Evolutionary conservation across 2,888 invertebrate genomes (phyloP), one percentile per base, ranked within the genome.

Genomic region (Acholoe squamosa): DNA sequence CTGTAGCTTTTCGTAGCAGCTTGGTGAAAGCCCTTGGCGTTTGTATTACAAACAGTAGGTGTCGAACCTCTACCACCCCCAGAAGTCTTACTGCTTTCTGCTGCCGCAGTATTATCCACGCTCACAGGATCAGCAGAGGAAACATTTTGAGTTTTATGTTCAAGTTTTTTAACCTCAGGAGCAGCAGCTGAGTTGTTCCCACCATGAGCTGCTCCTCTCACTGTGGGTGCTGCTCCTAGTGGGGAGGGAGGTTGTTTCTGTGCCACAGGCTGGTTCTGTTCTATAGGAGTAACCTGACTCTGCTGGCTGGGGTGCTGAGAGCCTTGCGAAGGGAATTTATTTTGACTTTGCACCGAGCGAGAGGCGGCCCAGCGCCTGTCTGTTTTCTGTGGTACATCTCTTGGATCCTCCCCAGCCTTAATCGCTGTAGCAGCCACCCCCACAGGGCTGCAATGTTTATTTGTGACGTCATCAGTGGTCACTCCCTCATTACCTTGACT

Each of bases 341-440:
- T 71, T 71, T 71, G 71, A 71, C 19, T 71, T 25, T 28, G 14
- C n/a, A 25, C 71, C 25, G 25, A 28, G 5, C 28, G 28, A 71
- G 71, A 5, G 71, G 71, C 71, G 3, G 1, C n/a, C 28, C 31
- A n/a, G 19, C 19, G n/a, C 28, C 71, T 25, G 31, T 22, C 28
- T 28, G 71, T 71, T 71, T 71, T 71, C 71, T 71, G 71, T 28
- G 71, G 71, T 28, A 28, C 3, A 71, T 25, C 25, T 28, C n/a
- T 22, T 34, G n/a, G n/a, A 84, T 84, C 84, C 31, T 77, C 77
- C 31, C 77, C 67, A 67, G 67, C 33, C 19, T 77, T 77, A 5
- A 5, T 31, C 25, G 5, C n/a, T 77, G 77, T 77, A 25, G 1
- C 0, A 3, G n/a, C 31, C 19, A 28, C 25, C 31, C 1, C 77